These are phyloP conservation scores for Pseudonaja textilis DNA, from an alignment of 2,113 vertebrate genomes.

Conservation along the genomic window DNA sequence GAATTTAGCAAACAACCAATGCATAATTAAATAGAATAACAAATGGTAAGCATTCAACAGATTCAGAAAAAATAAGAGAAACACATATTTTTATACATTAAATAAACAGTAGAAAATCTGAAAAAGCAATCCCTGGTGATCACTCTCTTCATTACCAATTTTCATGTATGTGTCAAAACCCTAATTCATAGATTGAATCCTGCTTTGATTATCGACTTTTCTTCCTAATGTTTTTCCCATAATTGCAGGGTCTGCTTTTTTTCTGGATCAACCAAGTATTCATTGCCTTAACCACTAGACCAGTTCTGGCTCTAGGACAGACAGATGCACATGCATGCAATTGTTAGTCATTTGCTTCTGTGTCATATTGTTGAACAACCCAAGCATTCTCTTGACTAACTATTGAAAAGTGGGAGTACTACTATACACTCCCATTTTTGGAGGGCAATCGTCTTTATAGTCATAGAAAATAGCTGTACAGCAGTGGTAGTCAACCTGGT, in stretches of 20 bases:
- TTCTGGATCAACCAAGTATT: background rate
- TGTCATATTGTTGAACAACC: background rate
- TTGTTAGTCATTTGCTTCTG: background rate
- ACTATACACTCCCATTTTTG: background rate
- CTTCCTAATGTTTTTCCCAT: background rate
- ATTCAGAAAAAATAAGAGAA: background rate
- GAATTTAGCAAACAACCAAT: background rate
- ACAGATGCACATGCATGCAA: background rate
- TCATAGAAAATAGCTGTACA: background rate
- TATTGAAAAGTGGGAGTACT: background rate
- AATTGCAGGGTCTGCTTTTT: background rate
- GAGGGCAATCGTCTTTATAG: background rate
- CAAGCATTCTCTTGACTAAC: background rate
- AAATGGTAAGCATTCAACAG: background rate
- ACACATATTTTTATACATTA: background rate
- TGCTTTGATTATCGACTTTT: background rate
- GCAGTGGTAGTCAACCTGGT: too few species aligned
- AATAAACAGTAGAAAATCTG: background rate
- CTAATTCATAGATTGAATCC: background rate
- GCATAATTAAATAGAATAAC: background rate
- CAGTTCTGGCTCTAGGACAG: background rate
- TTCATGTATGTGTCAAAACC: background rate
- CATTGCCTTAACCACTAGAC: background rate
- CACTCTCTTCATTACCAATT: background rate
- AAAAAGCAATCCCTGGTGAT: background rate